A percentile compares a stretch with the other conserved stretches of the same genome.
Evolutionary conservation across 1,140 invertebrate genomes (phyloP).

Genomic region (Leptinotarsa defecta): DNA sequence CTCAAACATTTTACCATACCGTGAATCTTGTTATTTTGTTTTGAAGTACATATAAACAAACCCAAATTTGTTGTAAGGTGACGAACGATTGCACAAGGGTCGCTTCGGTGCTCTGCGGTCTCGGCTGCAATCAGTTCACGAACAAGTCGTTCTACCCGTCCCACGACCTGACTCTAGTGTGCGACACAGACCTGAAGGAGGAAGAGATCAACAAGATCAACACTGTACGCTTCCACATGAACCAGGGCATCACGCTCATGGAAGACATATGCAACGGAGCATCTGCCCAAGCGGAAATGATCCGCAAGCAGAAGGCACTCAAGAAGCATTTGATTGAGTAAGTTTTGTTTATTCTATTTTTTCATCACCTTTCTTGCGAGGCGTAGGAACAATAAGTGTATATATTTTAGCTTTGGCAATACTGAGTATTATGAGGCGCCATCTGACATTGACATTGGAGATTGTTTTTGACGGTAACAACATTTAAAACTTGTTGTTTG

Average conservation of each 20-base stretch:
- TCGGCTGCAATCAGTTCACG: conserved; percentile 67
- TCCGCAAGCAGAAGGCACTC: conserved; percentile 48
- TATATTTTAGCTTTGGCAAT: too few relatives aligned
- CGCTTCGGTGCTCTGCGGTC: conserved; percentile 79
- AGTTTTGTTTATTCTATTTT: not conserved
- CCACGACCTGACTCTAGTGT: conserved; percentile 80
- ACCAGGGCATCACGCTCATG: conserved; percentile 55
- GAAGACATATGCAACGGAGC: conserved; percentile 51
- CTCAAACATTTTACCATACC: too few relatives aligned
- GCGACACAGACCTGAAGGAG: conserved; percentile 72
- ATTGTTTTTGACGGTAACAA: too few relatives aligned
- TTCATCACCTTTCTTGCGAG: not conserved
- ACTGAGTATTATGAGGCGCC: too few relatives aligned
- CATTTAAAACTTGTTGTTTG: too few relatives aligned
- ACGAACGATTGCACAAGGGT: conserved; percentile 66
- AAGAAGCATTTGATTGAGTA: conserved; percentile 41
- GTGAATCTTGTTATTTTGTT: too few relatives aligned
- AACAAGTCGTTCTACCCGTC: conserved; percentile 70
- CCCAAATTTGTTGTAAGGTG: conserved; percentile 30
- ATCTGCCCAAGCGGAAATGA: conserved; percentile 49
- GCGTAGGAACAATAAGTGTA: not conserved
- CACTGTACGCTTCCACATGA: conserved; percentile 65
- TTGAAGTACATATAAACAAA: too few relatives aligned
- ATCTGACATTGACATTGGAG: too few relatives aligned
- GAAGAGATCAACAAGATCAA: conserved; percentile 71